Base-by-base conservation (phyloP, 2,113 vertebrate species). In the Mesoclemmys tuberculata region DNA sequence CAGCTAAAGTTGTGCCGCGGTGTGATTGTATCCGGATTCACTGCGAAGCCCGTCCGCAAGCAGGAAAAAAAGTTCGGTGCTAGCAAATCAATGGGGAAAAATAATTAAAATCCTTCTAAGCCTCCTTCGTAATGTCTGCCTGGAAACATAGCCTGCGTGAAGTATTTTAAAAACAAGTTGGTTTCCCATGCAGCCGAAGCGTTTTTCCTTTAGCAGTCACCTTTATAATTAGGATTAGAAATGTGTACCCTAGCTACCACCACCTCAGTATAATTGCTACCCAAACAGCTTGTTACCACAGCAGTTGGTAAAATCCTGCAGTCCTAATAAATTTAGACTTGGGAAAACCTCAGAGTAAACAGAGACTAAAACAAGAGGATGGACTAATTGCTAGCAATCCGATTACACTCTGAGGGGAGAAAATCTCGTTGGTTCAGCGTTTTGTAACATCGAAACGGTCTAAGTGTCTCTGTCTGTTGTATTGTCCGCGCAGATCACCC, bases 181-280 rank as follows among this genome's bases (percentile, higher is more conserved):
- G 38, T 90, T 46, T 86, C 61, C 82, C 82, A 46, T 12, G 16
- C 71, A 80, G 86, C 52, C 55, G n/a, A 52, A 55, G 44, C 55
- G 31, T 26, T 82, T 82, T 52, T 64, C 71, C 71, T 85, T 91
- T 82, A 92, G 89, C 49, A 91, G 56, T 90, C 85, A 61, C 93
- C n/a, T 93, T 94, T 90, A n/a, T 91, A 97, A 97, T 96, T 93
- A 91, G 89, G 93, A 95, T 97, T 94, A 97, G 82, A 93, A 94
- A 94, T 61, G 86, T 74, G 94, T 56, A 80, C 82, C 96, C 90
- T 88, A 97, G 93, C 90, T 88, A 94, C 86, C 54, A 93, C 56
- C 93, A 97, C 94, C 95, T 97, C 87, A 16, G 64, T 95, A 90
- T 97, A 98, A 98, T 90, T 97, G 96, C 93, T 93, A 84, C 85